Evolutionary conservation across 2,888 invertebrate genomes (phyloP), one percentile per base, ranked within the genome.

Genomic region (Philereme transversata): DNA sequence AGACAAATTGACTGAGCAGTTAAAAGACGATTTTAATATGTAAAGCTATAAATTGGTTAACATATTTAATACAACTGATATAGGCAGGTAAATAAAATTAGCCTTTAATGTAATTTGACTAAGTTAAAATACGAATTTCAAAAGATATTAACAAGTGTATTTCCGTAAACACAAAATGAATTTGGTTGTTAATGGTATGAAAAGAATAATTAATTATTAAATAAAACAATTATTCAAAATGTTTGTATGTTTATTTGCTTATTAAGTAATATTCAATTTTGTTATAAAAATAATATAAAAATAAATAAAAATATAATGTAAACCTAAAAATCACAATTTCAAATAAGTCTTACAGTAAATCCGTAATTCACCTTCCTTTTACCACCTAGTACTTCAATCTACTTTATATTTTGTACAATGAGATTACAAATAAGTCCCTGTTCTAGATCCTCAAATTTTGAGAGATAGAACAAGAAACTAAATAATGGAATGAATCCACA

Each of bases 331-430:
- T 60, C 65, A 68, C 65, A 65, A 57, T 59, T 58, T 57, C 36
- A 49, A 41, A 44, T 54, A 60, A 53, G 55, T 45, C 61, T 57
- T 49, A 45, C 51, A 62, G 59, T 57, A 51, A 59, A 75, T 70
- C 63, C 75, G 70, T 35, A 40, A 36, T 44, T 44, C 51, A 49
- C 53, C 52, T 45, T 62, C 10, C 53, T 46, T 60, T 52, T 58
- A 59, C 49, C 43, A 36, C 36, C 46, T 8, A 36, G 46, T 57
- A 57, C 57, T 33, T 9, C 5, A 43, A 43, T 5, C 6, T 51
- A 46, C 5, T 49, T 22, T 34, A 7, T 44, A 56, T 11, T 52
- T 52, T 57, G 45, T 51, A 57, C 51, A 41, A 33, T 41, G 34
- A 44, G 34, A 56, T 56, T 50, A 38, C 43, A 36, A 22, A 22